Conservation (phyloP, 2,797 vertebrate species). For the Simalia tracyae region DNA sequence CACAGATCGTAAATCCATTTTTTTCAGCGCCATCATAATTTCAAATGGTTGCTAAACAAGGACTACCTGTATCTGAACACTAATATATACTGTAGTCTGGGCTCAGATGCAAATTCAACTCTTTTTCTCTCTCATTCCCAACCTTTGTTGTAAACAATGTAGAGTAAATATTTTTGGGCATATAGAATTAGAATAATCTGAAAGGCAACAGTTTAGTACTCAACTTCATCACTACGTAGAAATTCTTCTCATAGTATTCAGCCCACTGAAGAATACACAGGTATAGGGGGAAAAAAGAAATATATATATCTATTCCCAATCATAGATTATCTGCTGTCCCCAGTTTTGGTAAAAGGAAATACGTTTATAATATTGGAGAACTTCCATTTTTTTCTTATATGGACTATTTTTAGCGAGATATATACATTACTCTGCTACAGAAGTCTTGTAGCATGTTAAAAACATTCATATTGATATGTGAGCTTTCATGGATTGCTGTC, state of each 20-base stretch:
- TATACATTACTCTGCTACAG: background rate
- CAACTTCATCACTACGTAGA: background rate
- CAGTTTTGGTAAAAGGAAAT: background rate
- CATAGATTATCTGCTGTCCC: background rate
- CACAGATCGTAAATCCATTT: no score
- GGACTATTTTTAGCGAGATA: background rate
- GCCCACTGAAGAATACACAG: background rate
- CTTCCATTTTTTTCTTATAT: background rate
- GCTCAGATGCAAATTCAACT: background rate
- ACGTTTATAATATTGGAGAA: background rate
- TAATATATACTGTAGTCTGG: background rate
- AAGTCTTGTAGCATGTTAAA: background rate
- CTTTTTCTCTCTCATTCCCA: background rate
- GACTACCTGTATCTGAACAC: background rate
- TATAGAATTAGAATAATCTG: background rate
- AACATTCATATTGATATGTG: background rate
- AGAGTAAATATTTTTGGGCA: background rate
- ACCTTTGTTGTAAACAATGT: background rate
- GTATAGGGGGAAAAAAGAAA: background rate
- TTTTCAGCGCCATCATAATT: no score
- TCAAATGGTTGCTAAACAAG: no score
- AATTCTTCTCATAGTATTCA: background rate
- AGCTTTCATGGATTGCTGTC: background rate
- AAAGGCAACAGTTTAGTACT: background rate
- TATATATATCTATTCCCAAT: background rate